Percentiles rank a stretch among this genome's conserved stretches.
Conservation (phyloP, 2,113 vertebrate genomes). For the Pygoscelis adeliae region DNA sequence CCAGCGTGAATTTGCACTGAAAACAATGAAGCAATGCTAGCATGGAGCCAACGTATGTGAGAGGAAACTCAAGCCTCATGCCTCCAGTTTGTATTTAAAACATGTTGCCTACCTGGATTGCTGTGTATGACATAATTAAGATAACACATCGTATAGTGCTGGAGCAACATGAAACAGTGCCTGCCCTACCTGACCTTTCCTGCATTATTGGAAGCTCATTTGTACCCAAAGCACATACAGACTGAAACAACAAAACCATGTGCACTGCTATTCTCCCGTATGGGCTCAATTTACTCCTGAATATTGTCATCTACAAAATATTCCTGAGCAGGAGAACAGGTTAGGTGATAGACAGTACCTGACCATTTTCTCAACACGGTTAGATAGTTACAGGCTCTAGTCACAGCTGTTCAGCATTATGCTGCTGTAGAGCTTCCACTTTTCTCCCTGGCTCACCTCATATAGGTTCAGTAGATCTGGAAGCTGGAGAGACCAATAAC, state of each 20-base stretch:
- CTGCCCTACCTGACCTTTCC: not conserved
- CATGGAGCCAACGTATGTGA: not conserved
- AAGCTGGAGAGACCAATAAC: not conserved
- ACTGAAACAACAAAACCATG: not conserved
- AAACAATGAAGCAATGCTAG: not conserved
- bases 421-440: not conserved
- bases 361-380: not conserved
- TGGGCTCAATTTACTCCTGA: not conserved
- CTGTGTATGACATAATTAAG: not conserved
- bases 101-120: not conserved
- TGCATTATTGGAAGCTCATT: not conserved
- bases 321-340: not conserved
- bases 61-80: not conserved
- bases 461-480: not conserved
- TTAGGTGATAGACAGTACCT: not conserved
- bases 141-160: not conserved
- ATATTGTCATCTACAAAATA: not conserved
- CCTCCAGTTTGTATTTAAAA: not conserved
- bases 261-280: not conserved
- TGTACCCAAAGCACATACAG: not conserved
- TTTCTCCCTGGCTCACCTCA: not conserved
- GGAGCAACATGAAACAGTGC: not conserved
- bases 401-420: slow-evolving; percentile 13
- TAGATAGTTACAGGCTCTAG: not conserved
- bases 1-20: not conserved